Evolutionary conservation across 2,888 invertebrate species (phyloP).

Genomic region (Itoplectis maculator): DNA sequence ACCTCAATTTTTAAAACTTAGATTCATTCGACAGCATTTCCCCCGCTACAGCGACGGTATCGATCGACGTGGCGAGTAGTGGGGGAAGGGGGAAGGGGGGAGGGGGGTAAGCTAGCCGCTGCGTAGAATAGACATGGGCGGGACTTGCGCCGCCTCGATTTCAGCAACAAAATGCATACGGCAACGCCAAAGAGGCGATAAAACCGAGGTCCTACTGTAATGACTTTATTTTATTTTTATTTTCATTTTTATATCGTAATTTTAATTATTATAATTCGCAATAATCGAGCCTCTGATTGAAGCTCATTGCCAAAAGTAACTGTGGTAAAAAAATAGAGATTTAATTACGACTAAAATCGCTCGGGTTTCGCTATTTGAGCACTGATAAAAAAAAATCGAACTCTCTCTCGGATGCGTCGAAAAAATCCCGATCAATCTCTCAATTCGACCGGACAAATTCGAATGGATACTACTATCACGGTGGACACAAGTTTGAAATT

Average conservation of each 20-base stretch:
- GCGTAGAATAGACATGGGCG: slow-evolving; percentile 27
- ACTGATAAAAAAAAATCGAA: background rate
- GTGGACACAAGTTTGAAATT: slow-evolving; percentile 84
- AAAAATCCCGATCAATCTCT: slow-evolving; percentile 47
- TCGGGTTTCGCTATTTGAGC: background rate
- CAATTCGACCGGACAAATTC: slow-evolving; percentile 67
- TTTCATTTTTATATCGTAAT: too few species aligned
- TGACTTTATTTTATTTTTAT: too few species aligned
- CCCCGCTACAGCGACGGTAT: background rate
- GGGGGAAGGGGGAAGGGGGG: too few species aligned
- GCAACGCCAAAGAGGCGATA: background rate
- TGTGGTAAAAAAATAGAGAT: slow-evolving; percentile 29
- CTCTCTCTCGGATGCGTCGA: slow-evolving; percentile 9
- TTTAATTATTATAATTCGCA: background rate
- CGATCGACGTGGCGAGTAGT: slow-evolving; percentile 18
- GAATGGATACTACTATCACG: slow-evolving; percentile 77
- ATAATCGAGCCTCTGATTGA: slow-evolving; percentile 9
- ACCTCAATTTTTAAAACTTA: slow-evolving; percentile 14
- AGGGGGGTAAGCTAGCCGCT: slow-evolving; percentile 13
- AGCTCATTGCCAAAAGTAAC: slow-evolving; percentile 37
- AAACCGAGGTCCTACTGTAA: background rate
- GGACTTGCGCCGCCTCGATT: slow-evolving; percentile 6
- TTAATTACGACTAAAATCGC: background rate
- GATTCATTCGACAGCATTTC: slow-evolving; percentile 5
- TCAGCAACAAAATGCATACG: background rate